phyloP scores from a whole-genome alignment of 2,113 vertebrate genomes.

The Seriola quinqueradiata region DNA sequence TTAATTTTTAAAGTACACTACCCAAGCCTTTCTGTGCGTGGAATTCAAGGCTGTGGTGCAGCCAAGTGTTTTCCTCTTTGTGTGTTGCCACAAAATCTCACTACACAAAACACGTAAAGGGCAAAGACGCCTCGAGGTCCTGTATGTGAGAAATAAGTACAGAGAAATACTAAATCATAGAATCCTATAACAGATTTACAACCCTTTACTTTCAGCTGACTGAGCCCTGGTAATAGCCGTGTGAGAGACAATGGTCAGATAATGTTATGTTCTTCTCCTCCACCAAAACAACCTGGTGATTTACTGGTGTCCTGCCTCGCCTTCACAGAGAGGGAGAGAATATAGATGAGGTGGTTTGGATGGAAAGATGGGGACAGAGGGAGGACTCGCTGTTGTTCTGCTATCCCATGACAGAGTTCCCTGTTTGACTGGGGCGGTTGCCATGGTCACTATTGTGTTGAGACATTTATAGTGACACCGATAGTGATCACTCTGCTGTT shows the following conservation, averaged over 20 bases:
- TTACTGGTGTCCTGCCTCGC: slow-evolving; percentile 46
- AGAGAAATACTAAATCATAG: slow-evolving; percentile 48
- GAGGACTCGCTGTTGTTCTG: slow-evolving; percentile 48
- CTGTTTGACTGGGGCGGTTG: slow-evolving; percentile 78
- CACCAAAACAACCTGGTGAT: slow-evolving; percentile 60
- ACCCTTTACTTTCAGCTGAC: slow-evolving; percentile 47
- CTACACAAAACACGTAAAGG: neutral
- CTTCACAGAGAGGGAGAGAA: slow-evolving; percentile 27
- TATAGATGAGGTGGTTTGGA: slow-evolving; percentile 33
- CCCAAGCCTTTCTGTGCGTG: neutral
- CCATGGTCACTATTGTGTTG: slow-evolving; percentile 85
- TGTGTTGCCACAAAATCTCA: slow-evolving; percentile 13
- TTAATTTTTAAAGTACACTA: neutral
- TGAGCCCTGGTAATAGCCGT: slow-evolving; percentile 34
- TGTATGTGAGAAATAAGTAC: neutral
- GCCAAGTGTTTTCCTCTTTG: neutral
- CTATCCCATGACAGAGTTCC: slow-evolving; percentile 74
- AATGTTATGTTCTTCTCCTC: slow-evolving; percentile 46
- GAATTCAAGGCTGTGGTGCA: neutral
- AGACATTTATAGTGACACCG: slow-evolving; percentile 62
- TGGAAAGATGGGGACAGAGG: slow-evolving; percentile 26
- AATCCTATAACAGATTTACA: slow-evolving; percentile 61
- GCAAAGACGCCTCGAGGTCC: neutral
- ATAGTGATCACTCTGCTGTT: slow-evolving; percentile 64
- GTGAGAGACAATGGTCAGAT: slow-evolving; percentile 60